Evolutionary conservation across 92 coral and sea anemone species (phyloP).

Genomic region (Scolanthus callimorphus): DNA sequence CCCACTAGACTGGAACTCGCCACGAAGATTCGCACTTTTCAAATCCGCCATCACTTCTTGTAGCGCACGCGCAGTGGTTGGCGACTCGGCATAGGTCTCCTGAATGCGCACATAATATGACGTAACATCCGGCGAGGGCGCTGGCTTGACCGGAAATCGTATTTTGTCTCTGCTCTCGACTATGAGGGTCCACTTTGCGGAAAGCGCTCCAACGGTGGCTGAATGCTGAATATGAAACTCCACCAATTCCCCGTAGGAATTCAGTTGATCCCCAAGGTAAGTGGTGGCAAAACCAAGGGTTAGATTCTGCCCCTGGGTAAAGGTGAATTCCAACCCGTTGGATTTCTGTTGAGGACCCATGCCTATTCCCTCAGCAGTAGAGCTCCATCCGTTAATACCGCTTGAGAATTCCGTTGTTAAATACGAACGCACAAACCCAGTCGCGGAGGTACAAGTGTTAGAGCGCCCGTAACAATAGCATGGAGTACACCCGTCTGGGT

Average conservation of each 20-base stretch:
- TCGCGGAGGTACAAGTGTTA: slow-evolving; percentile 61
- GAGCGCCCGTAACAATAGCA: slow-evolving; percentile 88
- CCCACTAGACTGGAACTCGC: slow-evolving; percentile 33
- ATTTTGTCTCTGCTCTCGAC: slow-evolving; percentile 2
- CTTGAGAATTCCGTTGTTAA: background rate
- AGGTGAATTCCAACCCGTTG: background rate
- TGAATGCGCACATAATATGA: slow-evolving; percentile 62
- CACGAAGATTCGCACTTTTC: slow-evolving; percentile 19
- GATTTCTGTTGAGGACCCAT: background rate
- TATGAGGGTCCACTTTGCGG: slow-evolving; percentile 29
- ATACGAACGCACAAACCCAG: slow-evolving; percentile 38
- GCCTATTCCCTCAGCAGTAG: background rate
- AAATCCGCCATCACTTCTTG: slow-evolving; percentile 68
- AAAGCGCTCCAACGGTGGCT: slow-evolving; percentile 2
- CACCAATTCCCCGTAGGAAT: slow-evolving; percentile 66
- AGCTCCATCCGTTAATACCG: background rate
- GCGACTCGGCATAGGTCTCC: slow-evolving; percentile 33
- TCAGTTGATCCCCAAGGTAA: slow-evolving; percentile 46
- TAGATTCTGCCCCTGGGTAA: background rate
- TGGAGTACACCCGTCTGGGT: slow-evolving; percentile 93
- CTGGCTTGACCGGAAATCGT: slow-evolving; percentile 26
- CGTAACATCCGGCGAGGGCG: slow-evolving; percentile 28
- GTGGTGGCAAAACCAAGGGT: slow-evolving; percentile 6
- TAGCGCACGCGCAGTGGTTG: slow-evolving; percentile 41
- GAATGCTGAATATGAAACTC: slow-evolving; percentile 24